Conservation (phyloP, 2,797 vertebrate genomes). For the Alectoris magna region DNA sequence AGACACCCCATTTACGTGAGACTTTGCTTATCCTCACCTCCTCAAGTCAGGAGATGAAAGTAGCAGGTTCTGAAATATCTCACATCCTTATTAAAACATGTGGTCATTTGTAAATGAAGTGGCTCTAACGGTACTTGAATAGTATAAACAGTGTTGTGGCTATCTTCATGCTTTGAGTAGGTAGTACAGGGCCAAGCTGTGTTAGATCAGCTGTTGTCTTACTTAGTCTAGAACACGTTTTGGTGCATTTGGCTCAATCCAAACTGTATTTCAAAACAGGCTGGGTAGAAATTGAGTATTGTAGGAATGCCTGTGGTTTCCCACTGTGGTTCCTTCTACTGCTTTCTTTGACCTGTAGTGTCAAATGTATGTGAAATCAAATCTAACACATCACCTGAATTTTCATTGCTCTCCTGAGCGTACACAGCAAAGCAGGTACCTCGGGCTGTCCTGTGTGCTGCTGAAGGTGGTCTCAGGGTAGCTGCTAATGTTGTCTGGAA, state of each 20-base stretch:
- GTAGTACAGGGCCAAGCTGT: background rate
- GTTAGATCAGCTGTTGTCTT: background rate
- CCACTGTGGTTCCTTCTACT: background rate
- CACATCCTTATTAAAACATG: background rate
- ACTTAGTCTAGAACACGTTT: background rate
- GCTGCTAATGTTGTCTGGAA: background rate
- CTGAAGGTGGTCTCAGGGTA: background rate
- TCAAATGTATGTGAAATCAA: background rate
- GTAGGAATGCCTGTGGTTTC: background rate
- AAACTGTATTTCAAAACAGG: rapidly evolving
- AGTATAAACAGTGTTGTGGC: background rate
- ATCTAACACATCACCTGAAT: background rate
- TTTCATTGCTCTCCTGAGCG: background rate
- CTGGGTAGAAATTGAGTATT: background rate
- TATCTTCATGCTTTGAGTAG: background rate
- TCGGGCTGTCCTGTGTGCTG: background rate
- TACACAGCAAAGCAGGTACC: background rate
- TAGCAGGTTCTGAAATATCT: constrained; percentile 11
- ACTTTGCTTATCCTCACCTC: constrained; percentile 10
- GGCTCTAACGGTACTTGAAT: background rate
- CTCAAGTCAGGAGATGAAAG: background rate
- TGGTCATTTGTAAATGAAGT: background rate
- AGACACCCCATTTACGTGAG: background rate
- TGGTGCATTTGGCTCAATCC: background rate
- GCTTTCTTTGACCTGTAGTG: background rate